A percentile compares a stretch with the other conserved stretches of the same genome.
Conservation (phyloP, 2,797 vertebrate species). For the Heliangelus exortis region DNA sequence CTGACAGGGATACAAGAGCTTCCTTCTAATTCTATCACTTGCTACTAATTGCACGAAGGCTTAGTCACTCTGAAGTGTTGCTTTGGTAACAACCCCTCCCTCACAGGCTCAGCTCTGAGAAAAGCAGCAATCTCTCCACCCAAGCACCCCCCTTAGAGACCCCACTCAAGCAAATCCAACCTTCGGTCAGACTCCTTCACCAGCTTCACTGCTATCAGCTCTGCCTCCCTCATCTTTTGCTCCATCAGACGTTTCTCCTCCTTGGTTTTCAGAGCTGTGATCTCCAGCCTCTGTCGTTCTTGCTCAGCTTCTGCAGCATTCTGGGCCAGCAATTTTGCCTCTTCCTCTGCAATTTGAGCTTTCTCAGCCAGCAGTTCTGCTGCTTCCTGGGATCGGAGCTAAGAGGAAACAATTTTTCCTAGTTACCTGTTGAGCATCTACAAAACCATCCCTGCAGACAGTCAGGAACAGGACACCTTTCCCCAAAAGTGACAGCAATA, state of each 20-base stretch:
- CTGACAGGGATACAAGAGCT: not conserved
- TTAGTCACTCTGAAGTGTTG: not conserved
- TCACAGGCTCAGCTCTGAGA: not conserved
- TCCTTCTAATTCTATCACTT: not conserved
- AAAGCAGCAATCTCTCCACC: not conserved
- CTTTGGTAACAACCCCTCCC: not conserved
- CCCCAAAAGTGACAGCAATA: not conserved
- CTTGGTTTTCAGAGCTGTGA: constrained; percentile 91
- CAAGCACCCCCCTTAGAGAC: not conserved
- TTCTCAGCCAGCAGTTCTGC: constrained; percentile 94
- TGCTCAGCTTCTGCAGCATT: constrained; percentile 94
- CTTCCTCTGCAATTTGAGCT: constrained; percentile 93
- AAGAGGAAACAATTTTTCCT: not conserved
- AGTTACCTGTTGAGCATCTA: not conserved
- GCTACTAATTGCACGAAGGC: not conserved
- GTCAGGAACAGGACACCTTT: not conserved
- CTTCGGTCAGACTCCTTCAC: constrained; percentile 93
- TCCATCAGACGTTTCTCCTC: constrained; percentile 95
- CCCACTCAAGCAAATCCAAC: constrained; percentile 57
- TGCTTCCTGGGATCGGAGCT: constrained; percentile 91
- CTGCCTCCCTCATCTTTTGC: constrained; percentile 95
- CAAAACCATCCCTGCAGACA: not conserved
- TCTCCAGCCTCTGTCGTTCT: constrained; percentile 89
- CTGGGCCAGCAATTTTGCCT: constrained; percentile 93
- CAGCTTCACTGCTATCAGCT: constrained; percentile 90